phyloP scores from a whole-genome alignment of 1,140 invertebrate genomes.

The Drosophila orena region DNA sequence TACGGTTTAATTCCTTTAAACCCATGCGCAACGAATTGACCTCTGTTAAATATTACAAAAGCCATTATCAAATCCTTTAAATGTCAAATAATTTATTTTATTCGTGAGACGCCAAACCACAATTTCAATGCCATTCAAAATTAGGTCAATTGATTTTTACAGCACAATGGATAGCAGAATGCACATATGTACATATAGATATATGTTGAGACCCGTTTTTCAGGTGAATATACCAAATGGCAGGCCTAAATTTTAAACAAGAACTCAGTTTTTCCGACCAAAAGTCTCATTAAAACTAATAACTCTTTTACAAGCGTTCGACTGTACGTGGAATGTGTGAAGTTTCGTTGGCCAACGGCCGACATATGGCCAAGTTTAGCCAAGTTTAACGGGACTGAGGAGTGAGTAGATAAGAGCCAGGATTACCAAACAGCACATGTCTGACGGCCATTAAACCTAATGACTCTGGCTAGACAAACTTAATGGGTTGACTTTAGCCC shows the following conservation, averaged over 20 bases:
- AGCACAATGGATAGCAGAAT: conserved; percentile 16
- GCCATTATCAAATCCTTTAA: conserved; percentile 13
- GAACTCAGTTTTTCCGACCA: conserved; percentile 9
- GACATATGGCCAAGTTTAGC: conserved; percentile 40
- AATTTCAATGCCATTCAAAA: conserved; percentile 35
- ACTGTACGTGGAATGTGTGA: conserved; percentile 20
- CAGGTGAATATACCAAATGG: background rate
- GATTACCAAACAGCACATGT: conserved; percentile 20
- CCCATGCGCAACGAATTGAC: conserved; percentile 1
- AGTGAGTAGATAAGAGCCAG: conserved; percentile 17
- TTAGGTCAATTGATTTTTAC: conserved; percentile 53
- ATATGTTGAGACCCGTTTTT: background rate
- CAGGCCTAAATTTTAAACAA: conserved; percentile 4
- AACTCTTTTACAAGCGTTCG: conserved; percentile 60
- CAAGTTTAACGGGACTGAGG: conserved; percentile 17
- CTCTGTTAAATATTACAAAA: conserved; percentile 10
- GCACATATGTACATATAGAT: background rate
- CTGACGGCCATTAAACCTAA: conserved; percentile 41
- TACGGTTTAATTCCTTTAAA: conserved; percentile 15
- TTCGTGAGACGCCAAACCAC: conserved; percentile 3
- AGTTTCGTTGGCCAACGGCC: conserved; percentile 33
- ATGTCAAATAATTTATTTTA: conserved; percentile 43
- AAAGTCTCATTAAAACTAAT: conserved; percentile 62
- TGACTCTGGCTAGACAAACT: conserved; percentile 47
- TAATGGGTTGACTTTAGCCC: conserved; percentile 36